A percentile compares a stretch with the other conserved stretches of the same genome.
phyloP scores from a whole-genome alignment of 2,888 invertebrate species.

The Drosophila anomalata region DNA sequence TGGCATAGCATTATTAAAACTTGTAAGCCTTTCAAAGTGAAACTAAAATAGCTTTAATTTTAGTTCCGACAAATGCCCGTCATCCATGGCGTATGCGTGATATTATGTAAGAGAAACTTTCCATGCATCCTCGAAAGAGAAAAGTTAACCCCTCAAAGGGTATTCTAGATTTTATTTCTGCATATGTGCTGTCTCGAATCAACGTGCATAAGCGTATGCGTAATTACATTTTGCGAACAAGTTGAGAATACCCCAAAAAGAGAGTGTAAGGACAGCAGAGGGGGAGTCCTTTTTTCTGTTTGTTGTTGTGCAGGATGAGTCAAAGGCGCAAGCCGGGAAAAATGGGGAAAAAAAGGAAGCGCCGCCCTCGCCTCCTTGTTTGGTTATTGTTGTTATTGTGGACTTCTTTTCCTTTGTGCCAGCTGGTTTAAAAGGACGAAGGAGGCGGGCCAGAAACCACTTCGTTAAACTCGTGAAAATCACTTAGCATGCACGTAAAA shows the following conservation, averaged over 20 bases:
- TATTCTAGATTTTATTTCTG: slow-evolving; percentile 4
- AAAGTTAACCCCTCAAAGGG: slow-evolving; percentile 12
- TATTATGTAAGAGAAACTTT: neutral
- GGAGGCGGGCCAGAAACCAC: slow-evolving; percentile 53
- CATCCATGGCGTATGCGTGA: neutral
- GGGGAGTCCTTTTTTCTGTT: slow-evolving; percentile 5
- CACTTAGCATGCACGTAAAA: slow-evolving; percentile 64
- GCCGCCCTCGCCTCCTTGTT: slow-evolving; percentile 1
- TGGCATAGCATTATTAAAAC: too few relatives aligned
- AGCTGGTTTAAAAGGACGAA: slow-evolving; percentile 23
- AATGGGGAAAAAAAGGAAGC: slow-evolving; percentile 13
- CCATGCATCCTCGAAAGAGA: neutral
- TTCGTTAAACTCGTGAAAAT: slow-evolving; percentile 79
- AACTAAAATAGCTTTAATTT: neutral
- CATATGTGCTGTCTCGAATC: slow-evolving; percentile 4
- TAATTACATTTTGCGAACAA: slow-evolving; percentile 39
- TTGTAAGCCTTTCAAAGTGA: neutral
- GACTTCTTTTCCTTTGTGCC: slow-evolving; percentile 39
- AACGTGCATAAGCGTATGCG: slow-evolving; percentile 33
- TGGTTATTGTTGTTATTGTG: slow-evolving; percentile 62
- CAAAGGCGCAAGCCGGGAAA: slow-evolving; percentile 35
- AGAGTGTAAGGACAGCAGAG: slow-evolving; percentile 1
- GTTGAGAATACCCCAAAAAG: slow-evolving; percentile 18
- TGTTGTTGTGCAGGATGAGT: slow-evolving; percentile 34
- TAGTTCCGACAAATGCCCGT: neutral